Base-by-base conservation (phyloP, 1,140 invertebrate genomes). In the Hycleus cichorii region DNA sequence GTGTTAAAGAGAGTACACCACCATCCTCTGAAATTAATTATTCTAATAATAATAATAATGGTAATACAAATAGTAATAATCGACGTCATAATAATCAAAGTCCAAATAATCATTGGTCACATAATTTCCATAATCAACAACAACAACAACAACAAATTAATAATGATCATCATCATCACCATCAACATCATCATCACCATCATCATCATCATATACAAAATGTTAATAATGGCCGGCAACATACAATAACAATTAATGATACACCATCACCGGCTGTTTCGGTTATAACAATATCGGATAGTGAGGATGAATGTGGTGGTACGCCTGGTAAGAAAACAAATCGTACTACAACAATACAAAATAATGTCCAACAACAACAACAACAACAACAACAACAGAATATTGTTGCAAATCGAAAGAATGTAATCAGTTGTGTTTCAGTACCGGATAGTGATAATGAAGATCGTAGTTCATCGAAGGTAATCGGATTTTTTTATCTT, bases 1-100 rank as follows among this genome's bases (percentile, higher is more conserved):
- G 95, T n/a, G 94, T 97, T 5, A 97, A 97, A 72, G 95, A 97
- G 71, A 93, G 90, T 64, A 95, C 93, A 18, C 93, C 94, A 32
- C 93, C 93, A 0, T 84, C 71, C 40, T 75, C 77, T 66, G 70
- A 70, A 51, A 64, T 67, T 10, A 68, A 65, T 53, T 64, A 67
- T 39, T 57, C 49, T 39, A 57, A 45, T 18, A 58, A 46, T 39
- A 72, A 78, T 58, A 72, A 76, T 32, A 68, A 69, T 57, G 75
- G 76, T 58, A 77, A 75, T 51, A 77, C 77, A 3, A 64, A 68
- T 0, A 70, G 63, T 40, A 67, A 54, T 26, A 45, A 55, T 9
- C 59, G 59, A 11, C 32, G 32, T 5, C 40, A 42, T 42, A 18
- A 18, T 18, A 18, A 18, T 18, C 18, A 18, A 18, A 42, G 40